These are phyloP conservation scores for Nycteola revayana DNA, from an alignment of 2,888 invertebrate genomes.

Conservation along the genomic window DNA sequence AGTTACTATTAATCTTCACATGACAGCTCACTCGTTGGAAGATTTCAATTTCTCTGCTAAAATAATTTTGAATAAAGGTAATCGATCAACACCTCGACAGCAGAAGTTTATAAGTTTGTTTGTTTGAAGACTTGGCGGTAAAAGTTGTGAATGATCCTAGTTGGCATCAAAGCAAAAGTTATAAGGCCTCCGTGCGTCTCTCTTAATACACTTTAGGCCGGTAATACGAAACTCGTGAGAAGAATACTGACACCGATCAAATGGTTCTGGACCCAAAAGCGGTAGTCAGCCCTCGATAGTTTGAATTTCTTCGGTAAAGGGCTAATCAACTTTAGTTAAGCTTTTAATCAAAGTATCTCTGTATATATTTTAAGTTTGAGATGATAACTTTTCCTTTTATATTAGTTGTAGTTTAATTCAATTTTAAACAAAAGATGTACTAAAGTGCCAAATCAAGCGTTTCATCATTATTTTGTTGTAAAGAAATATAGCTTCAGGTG, in stretches of 20 bases:
- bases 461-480: too few species aligned
- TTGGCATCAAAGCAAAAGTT: conserved; percentile 46
- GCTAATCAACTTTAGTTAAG: conserved; percentile 33
- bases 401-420: too few species aligned
- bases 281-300: too few species aligned
- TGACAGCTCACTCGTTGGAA: conserved; percentile 6
- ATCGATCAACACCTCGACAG: conserved; percentile 44
- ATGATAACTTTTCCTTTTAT: too few species aligned
- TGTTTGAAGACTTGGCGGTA: conserved; percentile 36
- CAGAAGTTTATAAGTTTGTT: conserved; percentile 35
- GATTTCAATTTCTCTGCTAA: conserved; percentile 24
- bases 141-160: conserved; percentile 41
- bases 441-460: too few species aligned
- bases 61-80: conserved; percentile 38
- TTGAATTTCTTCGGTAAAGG: conserved; percentile 33
- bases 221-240: conserved; percentile 56
- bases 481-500: too few species aligned
- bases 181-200: conserved; percentile 25
- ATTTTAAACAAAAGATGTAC: too few species aligned
- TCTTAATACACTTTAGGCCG: conserved; percentile 25
- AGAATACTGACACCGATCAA: conserved; percentile 43
- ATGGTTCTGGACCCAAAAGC: conserved; percentile 35
- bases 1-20: conserved; percentile 7
- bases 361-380: too few species aligned
- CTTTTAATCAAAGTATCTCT: conserved; percentile 26